Percentiles rank a stretch among this genome's conserved stretches.
These are phyloP conservation scores for Troides oblongomaculatus DNA, from an alignment of 2,888 invertebrate genomes.

Conservation along the genomic window DNA sequence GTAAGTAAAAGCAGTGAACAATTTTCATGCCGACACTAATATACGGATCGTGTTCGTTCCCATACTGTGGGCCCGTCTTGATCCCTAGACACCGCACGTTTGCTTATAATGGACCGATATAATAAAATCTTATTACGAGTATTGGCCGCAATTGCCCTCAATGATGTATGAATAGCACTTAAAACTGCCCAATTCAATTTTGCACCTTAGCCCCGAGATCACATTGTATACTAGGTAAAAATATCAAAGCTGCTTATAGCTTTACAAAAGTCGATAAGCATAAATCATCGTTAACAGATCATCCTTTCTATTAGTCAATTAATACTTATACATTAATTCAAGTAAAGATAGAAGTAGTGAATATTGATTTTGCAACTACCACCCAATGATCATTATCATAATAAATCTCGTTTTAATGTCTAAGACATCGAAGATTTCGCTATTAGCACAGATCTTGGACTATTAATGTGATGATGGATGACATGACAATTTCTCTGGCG, in stretches of 20 bases:
- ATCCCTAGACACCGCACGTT: constrained; percentile 68
- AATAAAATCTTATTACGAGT: constrained; percentile 72
- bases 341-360: neutral
- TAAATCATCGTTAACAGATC: no score
- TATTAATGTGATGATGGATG: constrained; percentile 59
- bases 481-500: constrained; percentile 57
- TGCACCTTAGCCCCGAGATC: constrained; percentile 39
- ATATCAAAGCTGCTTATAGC: no score
- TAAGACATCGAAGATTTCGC: constrained; percentile 33
- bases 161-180: constrained; percentile 61
- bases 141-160: constrained; percentile 58
- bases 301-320: no score
- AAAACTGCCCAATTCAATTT: constrained; percentile 59
- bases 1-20: constrained; percentile 28
- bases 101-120: constrained; percentile 66
- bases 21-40: constrained; percentile 42
- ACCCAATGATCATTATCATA: constrained; percentile 24
- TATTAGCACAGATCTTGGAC: constrained; percentile 47
- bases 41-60: constrained; percentile 44
- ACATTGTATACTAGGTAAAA: constrained; percentile 14
- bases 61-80: constrained; percentile 56
- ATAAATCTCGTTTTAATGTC: constrained; percentile 24
- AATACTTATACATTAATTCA: neutral
- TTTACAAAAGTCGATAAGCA: no score
- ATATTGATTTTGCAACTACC: constrained; percentile 15